phyloP scores from a whole-genome alignment of 2,888 invertebrate genomes.

The Drosophila sordidapex region DNA sequence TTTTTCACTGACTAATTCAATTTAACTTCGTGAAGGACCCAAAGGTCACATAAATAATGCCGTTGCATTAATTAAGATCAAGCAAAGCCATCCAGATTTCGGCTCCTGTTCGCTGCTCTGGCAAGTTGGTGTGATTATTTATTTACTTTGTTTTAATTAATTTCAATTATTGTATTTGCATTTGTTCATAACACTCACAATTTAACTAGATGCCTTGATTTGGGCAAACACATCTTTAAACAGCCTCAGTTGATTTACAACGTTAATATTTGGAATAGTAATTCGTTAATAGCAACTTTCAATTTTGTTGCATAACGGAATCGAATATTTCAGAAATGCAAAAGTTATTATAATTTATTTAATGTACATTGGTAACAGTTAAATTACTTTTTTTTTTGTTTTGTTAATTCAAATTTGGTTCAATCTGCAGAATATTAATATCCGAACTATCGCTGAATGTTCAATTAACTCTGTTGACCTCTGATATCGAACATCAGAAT shows the following conservation, averaged over 20 bases:
- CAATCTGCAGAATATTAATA: not conserved
- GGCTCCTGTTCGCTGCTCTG: conserved; percentile 1
- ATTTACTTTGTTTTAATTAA: conserved; percentile 66
- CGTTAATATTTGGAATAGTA: not conserved
- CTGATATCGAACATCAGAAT: not conserved
- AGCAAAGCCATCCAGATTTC: conserved; percentile 29
- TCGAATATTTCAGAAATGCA: not conserved
- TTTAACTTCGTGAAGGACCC: conserved; percentile 49
- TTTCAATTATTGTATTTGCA: conserved; percentile 73
- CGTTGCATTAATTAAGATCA: conserved; percentile 68
- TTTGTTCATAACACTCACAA: conserved; percentile 27
- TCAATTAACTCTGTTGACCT: not conserved
- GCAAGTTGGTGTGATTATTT: conserved; percentile 51
- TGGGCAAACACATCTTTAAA: not conserved
- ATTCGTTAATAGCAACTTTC: not conserved
- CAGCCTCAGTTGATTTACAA: not conserved
- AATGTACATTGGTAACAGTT: not conserved
- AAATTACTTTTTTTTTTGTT: not conserved
- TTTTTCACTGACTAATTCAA: conserved; percentile 64
- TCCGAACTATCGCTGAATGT: not conserved
- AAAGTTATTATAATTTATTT: not conserved
- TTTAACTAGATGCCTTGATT: not conserved
- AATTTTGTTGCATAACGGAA: not conserved
- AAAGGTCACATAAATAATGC: conserved; percentile 66
- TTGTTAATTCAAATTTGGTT: not conserved